phyloP scores from a whole-genome alignment of 2,888 invertebrate genomes.

The Clusia tigrina region DNA sequence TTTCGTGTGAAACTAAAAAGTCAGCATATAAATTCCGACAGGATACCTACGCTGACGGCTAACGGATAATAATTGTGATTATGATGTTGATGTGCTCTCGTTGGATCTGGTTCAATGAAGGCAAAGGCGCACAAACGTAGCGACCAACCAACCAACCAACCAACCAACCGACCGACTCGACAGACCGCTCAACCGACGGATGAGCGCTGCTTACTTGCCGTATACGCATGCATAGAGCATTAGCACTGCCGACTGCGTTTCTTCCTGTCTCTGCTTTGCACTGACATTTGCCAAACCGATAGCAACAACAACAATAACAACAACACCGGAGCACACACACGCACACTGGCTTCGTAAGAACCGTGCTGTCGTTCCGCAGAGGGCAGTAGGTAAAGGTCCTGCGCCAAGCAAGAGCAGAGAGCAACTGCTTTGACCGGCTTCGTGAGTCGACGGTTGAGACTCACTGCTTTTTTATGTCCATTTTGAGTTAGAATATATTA shows the following conservation, averaged over 20 bases:
- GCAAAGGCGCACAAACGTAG: not conserved
- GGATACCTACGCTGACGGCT: slow-evolving; percentile 35
- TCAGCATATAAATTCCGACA: slow-evolving; percentile 40
- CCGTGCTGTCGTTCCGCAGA: not conserved
- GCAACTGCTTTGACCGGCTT: slow-evolving; percentile 20
- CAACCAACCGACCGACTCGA: not conserved
- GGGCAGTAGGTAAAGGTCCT: slow-evolving; percentile 9
- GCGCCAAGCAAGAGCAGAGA: slow-evolving; percentile 4
- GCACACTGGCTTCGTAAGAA: not conserved
- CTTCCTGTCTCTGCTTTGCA: not conserved
- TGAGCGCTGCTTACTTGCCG: slow-evolving; percentile 35
- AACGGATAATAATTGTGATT: slow-evolving; percentile 5
- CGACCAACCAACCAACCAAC: not conserved
- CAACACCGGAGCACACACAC: not conserved
- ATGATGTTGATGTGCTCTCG: slow-evolving; percentile 4
- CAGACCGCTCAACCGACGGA: slow-evolving; percentile 17
- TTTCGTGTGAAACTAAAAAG: slow-evolving; percentile 63
- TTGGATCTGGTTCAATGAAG: slow-evolving; percentile 22
- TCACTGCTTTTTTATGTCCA: not conserved
- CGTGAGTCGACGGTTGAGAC: not conserved
- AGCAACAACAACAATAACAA: not conserved
- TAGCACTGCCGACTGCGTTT: not conserved
- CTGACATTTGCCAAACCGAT: not conserved
- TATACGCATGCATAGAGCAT: not conserved
- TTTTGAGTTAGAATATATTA: slow-evolving; percentile 44